These are phyloP conservation scores for Arctocebus calabarensis DNA, from an alignment of 2,797 vertebrate species.

Conservation along the genomic window DNA sequence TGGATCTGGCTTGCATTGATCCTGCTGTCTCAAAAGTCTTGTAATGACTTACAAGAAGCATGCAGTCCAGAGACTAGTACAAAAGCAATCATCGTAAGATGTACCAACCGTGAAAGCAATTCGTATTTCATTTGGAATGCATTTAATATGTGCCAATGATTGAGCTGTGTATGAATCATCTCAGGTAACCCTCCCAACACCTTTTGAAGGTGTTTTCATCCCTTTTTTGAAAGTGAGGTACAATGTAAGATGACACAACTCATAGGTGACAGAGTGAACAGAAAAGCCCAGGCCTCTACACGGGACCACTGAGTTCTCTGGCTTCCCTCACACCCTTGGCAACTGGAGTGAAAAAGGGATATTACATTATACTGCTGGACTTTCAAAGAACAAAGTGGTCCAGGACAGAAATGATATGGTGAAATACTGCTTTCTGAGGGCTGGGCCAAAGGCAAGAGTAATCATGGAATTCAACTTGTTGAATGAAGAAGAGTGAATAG, in stretches of 20 bases:
- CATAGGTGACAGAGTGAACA: background rate
- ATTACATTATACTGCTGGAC: background rate
- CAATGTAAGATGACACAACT: background rate
- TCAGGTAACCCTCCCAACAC: background rate
- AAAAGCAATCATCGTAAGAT: background rate
- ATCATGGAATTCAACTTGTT: background rate
- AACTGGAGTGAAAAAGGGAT: background rate
- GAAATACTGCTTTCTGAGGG: background rate
- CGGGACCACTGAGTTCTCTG: background rate
- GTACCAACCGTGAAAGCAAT: background rate
- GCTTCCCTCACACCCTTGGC: background rate
- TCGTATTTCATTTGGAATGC: background rate
- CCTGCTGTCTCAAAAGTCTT: background rate
- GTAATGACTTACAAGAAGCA: background rate
- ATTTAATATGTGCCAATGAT: background rate
- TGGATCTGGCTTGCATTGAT: background rate
- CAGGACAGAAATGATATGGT: background rate
- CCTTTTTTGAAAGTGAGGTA: background rate
- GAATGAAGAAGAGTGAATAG: background rate
- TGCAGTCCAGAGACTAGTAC: background rate
- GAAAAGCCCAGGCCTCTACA: fast-evolving
- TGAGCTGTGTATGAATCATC: background rate
- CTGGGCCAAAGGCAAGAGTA: background rate
- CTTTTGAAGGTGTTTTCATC: background rate
- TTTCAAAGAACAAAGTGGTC: background rate